These are phyloP conservation scores for Danaus chrysippus DNA, from an alignment of 2,888 invertebrate genomes.

Conservation along the genomic window DNA sequence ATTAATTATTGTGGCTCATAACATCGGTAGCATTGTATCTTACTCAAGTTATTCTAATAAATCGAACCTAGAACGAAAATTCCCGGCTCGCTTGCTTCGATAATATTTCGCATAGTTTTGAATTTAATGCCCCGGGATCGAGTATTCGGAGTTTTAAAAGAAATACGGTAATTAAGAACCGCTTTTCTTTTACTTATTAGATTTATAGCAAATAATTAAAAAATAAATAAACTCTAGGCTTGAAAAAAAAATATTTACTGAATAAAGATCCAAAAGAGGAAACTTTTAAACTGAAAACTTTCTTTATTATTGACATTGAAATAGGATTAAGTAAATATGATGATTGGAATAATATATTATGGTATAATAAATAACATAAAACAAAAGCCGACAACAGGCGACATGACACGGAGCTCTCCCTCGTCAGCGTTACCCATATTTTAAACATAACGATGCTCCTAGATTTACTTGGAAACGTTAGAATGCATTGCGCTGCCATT, in stretches of 20 bases:
- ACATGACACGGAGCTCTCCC: conserved; percentile 31
- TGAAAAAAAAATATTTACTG: neutral
- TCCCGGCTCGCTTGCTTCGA: conserved; percentile 28
- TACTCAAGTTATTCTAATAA: conserved; percentile 40
- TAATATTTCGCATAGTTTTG: conserved; percentile 37
- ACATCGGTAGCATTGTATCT: conserved; percentile 15
- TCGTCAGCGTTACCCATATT: conserved; percentile 61
- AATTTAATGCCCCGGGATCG: conserved; percentile 29
- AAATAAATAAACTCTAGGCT: neutral
- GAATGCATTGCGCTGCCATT: conserved; percentile 75
- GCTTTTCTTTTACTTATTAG: neutral
- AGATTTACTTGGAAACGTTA: conserved; percentile 59
- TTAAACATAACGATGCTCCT: conserved; percentile 73
- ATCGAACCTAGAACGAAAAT: conserved; percentile 33
- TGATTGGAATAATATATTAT: too few species aligned
- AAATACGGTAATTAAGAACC: conserved; percentile 1
- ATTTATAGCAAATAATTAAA: neutral
- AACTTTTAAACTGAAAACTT: too few species aligned
- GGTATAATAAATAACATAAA: conserved; percentile 10
- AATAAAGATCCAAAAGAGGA: too few species aligned
- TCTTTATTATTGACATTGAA: too few species aligned
- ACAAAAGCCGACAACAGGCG: conserved; percentile 34
- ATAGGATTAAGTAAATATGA: too few species aligned
- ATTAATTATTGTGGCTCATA: conserved; percentile 14
- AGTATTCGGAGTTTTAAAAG: conserved; percentile 15